phyloP scores from a whole-genome alignment of 2,888 invertebrate genomes.

The Temnothorax unifasciatus region DNA sequence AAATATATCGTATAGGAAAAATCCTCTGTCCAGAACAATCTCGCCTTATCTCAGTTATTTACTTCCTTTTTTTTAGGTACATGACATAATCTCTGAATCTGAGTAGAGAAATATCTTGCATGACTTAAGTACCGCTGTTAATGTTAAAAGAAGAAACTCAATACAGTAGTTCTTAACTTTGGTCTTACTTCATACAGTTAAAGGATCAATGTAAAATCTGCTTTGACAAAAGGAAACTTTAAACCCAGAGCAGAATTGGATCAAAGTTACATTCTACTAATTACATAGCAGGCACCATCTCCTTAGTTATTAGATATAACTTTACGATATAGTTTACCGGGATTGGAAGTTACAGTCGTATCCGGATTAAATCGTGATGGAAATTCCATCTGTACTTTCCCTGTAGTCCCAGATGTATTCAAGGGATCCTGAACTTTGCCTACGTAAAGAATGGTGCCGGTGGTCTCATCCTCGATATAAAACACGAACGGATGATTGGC shows the following conservation, averaged over 20 bases:
- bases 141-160: conserved; percentile 2
- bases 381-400: conserved; percentile 55
- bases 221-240: neutral
- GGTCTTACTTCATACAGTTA: neutral
- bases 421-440: conserved; percentile 91
- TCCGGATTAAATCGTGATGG: conserved; percentile 30
- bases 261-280: neutral
- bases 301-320: neutral
- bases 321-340: conserved; percentile 67
- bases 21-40: neutral
- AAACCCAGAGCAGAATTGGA: neutral
- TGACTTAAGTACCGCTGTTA: neutral
- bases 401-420: conserved; percentile 81
- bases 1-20: neutral
- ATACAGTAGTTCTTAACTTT: neutral
- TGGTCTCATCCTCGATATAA: conserved; percentile 92
- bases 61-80: neutral
- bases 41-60: neutral
- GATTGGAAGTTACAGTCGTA: neutral
- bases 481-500: conserved; percentile 93
- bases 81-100: neutral
- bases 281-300: neutral
- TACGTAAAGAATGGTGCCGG: conserved; percentile 91
- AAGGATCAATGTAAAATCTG: neutral
- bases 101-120: neutral